phyloP scores from a whole-genome alignment of 2,888 invertebrate genomes.

The Aphrophora alni region DNA sequence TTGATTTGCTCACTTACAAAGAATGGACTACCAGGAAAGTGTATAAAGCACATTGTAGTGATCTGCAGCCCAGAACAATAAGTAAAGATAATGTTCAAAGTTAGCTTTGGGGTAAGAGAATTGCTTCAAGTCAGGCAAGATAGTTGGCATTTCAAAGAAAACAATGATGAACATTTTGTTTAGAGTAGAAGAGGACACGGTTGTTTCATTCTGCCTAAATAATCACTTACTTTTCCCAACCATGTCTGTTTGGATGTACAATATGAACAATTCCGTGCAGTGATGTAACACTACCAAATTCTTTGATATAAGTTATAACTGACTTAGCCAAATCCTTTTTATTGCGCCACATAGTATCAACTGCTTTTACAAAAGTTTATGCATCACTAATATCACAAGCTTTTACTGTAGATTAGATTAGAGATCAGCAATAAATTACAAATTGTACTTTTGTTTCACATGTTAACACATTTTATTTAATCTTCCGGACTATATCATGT shows the following conservation, averaged over 20 bases:
- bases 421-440: not conserved
- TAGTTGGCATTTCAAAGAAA: too few species aligned
- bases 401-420: not conserved
- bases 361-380: not conserved
- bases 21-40: too few species aligned
- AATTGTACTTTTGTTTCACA: not conserved
- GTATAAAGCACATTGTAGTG: too few species aligned
- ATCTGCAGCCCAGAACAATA: too few species aligned
- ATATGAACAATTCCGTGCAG: slow-evolving; percentile 62
- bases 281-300: slow-evolving; percentile 60
- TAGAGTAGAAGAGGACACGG: too few species aligned
- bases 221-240: slow-evolving; percentile 60
- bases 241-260: slow-evolving; percentile 58
- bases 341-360: not conserved
- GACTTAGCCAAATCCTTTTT: not conserved
- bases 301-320: slow-evolving; percentile 45
- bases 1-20: too few species aligned
- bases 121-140: too few species aligned
- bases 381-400: not conserved
- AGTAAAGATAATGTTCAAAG: too few species aligned
- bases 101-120: too few species aligned
- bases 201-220: too few species aligned
- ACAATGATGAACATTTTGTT: too few species aligned
- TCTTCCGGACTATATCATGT: not conserved
- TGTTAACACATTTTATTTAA: too few species aligned